Evolutionary conservation across 2,888 invertebrate genomes (phyloP).

Genomic region (Cacoxenus indagator): DNA sequence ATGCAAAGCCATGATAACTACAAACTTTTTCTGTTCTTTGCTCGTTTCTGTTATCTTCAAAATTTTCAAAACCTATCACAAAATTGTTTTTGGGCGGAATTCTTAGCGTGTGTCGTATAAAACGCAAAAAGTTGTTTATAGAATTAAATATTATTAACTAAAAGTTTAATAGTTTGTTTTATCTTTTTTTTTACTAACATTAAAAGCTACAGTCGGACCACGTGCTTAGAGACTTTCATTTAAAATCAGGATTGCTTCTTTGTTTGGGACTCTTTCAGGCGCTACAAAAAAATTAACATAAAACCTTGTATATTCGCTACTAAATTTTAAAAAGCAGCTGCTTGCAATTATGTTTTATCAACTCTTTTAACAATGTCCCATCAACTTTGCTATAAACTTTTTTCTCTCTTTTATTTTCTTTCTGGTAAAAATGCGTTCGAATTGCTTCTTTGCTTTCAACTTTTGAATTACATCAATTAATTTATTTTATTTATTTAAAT

Average conservation of each 20-base stretch:
- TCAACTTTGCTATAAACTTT: slow-evolving; percentile 25
- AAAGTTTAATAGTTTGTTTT: slow-evolving; percentile 35
- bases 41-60: slow-evolving; percentile 24
- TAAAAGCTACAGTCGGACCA: slow-evolving; percentile 55
- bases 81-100: slow-evolving; percentile 61
- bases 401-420: not conserved
- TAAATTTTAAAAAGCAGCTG: slow-evolving; percentile 5
- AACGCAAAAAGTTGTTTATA: slow-evolving; percentile 18
- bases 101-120: slow-evolving; percentile 53
- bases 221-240: not conserved
- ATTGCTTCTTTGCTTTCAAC: slow-evolving; percentile 35
- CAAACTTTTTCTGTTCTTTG: not conserved
- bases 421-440: no score
- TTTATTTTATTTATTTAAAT: not conserved
- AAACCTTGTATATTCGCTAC: slow-evolving; percentile 31
- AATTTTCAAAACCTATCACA: slow-evolving; percentile 66
- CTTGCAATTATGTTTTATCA: slow-evolving; percentile 12
- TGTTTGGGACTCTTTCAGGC: not conserved
- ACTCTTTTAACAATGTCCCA: slow-evolving; percentile 21
- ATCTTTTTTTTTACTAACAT: slow-evolving; percentile 41
- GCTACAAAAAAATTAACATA: not conserved
- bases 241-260: not conserved
- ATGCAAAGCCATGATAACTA: not conserved
- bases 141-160: not conserved
- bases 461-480: slow-evolving; percentile 12